Evolutionary conservation across 2,113 vertebrate species (phyloP).

Genomic region (Orthonyx spaldingii): DNA sequence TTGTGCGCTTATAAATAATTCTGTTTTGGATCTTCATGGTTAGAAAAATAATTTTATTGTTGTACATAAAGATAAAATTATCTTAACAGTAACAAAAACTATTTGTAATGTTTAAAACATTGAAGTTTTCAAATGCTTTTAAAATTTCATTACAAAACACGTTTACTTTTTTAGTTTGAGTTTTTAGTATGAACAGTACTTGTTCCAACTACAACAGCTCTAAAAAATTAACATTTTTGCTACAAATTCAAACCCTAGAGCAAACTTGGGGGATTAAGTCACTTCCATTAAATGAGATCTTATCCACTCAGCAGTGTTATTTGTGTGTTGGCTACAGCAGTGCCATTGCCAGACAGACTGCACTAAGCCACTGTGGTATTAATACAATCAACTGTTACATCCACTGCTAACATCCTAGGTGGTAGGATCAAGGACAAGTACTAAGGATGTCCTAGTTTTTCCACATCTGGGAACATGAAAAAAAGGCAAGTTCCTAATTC

Average conservation of each 20-base stretch:
- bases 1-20: background rate
- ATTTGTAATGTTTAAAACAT: background rate
- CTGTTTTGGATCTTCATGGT: background rate
- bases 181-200: background rate
- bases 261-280: background rate
- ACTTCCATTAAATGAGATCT: constrained; percentile 2
- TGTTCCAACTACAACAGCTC: background rate
- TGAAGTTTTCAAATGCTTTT: background rate
- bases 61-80: background rate
- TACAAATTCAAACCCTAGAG: background rate
- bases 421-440: background rate
- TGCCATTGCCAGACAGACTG: background rate
- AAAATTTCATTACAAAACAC: background rate
- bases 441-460: background rate
- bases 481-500: background rate
- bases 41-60: background rate
- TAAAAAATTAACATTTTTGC: background rate
- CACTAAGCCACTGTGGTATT: background rate
- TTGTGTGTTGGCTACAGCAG: background rate
- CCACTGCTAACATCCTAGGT: background rate
- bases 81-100: background rate
- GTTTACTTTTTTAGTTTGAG: background rate
- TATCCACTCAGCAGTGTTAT: background rate
- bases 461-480: background rate
- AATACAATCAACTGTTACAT: background rate